phyloP scores from a whole-genome alignment of 1,140 invertebrate genomes.

The Caenorhabditis briggsae region DNA sequence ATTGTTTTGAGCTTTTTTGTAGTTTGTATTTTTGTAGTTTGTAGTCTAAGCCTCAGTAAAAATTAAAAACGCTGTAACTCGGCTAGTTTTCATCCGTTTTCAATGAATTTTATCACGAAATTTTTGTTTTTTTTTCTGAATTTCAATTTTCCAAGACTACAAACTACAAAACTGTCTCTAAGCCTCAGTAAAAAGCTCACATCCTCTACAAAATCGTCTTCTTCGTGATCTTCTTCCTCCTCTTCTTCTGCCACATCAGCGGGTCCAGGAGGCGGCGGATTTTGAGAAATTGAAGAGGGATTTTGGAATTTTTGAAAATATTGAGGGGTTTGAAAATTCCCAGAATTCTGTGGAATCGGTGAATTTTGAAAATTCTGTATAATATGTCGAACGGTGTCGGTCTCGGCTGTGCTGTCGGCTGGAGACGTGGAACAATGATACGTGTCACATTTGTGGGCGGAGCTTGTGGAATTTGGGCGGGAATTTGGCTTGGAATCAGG shows the following conservation, averaged over 20 bases:
- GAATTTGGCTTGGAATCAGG: no score
- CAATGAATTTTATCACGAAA: not conserved
- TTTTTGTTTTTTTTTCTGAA: not conserved
- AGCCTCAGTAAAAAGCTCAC: not conserved
- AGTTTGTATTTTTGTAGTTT: slow-evolving; percentile 28
- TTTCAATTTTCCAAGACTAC: no score
- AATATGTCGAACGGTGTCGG: no score
- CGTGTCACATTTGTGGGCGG: no score
- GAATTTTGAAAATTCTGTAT: no score
- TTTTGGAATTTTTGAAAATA: not conserved
- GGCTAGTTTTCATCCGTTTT: not conserved
- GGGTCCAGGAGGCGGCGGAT: not conserved
- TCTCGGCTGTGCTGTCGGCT: no score
- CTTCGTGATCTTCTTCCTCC: slow-evolving; percentile 18
- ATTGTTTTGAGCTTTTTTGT: no score
- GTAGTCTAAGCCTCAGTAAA: slow-evolving; percentile 2
- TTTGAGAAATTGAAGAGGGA: not conserved
- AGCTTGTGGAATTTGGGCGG: no score
- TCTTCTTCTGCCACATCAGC: slow-evolving; percentile 8
- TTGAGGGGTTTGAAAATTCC: not conserved
- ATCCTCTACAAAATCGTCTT: not conserved
- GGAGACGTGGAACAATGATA: no score
- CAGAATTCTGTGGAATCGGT: no score
- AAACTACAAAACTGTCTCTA: no score
- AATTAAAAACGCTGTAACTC: not conserved